These are phyloP conservation scores for Mesorhabditis belari DNA, from an alignment of 2,888 invertebrate species.

Conservation along the genomic window DNA sequence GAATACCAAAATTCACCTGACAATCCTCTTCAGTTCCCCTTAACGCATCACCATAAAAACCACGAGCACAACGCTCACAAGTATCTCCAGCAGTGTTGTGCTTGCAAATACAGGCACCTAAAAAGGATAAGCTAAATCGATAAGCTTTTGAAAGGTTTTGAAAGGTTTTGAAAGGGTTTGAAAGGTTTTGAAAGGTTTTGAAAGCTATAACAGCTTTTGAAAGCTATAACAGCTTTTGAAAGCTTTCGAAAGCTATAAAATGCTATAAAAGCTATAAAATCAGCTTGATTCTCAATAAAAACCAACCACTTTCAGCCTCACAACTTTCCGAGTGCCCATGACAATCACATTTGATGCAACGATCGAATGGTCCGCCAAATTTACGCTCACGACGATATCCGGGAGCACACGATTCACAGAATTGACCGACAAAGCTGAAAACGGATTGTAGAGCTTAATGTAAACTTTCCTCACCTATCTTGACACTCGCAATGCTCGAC, in stretches of 20 bases:
- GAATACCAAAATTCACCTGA: conserved; percentile 52
- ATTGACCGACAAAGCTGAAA: conserved; percentile 59
- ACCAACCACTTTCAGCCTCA: conserved; percentile 77
- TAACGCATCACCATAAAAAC: conserved; percentile 89
- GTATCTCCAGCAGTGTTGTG: conserved; percentile 90
- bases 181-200: too few species aligned
- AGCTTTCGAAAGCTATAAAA: not conserved
- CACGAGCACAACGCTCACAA: conserved; percentile 85
- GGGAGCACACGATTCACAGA: conserved; percentile 92
- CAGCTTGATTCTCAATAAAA: not conserved
- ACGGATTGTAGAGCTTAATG: not conserved
- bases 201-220: not conserved
- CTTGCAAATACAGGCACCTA: conserved; percentile 86
- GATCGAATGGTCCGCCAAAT: conserved; percentile 80
- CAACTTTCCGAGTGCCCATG: conserved; percentile 92
- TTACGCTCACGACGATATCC: conserved; percentile 86
- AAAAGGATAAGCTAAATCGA: not conserved
- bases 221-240: too few species aligned
- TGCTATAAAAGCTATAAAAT: not conserved
- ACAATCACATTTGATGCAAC: conserved; percentile 91
- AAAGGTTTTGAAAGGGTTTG: too few species aligned
- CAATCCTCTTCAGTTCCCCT: conserved; percentile 55
- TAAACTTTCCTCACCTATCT: conserved; percentile 62
- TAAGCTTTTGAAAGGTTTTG: too few species aligned
- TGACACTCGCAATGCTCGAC: conserved; percentile 89